Evolutionary conservation across 2,113 vertebrate genomes (phyloP).

Genomic region (Salvator merianae): DNA sequence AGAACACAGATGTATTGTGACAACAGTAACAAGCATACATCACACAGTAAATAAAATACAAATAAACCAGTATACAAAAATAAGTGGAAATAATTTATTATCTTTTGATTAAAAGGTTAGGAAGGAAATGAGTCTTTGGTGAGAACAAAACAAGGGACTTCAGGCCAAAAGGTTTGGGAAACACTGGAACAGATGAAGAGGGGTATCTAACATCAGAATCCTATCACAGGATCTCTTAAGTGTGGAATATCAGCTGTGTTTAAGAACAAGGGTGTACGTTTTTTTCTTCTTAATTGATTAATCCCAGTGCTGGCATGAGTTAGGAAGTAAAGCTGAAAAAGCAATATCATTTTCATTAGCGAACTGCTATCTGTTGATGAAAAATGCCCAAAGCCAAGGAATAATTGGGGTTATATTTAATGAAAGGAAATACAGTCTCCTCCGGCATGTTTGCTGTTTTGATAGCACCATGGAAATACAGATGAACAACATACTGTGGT

Average conservation of each 20-base stretch:
- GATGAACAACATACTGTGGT: conserved; percentile 22
- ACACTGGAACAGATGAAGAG: not conserved
- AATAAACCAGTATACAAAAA: no score
- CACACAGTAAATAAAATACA: no score
- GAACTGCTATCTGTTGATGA: conserved; percentile 39
- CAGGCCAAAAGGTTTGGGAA: no score
- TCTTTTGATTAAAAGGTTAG: no score
- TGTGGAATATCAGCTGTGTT: not conserved
- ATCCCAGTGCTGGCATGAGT: conserved; percentile 2
- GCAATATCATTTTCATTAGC: conserved; percentile 29
- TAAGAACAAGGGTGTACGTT: not conserved
- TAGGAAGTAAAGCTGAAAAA: conserved; percentile 38
- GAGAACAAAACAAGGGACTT: no score
- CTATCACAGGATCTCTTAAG: not conserved
- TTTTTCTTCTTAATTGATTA: conserved; percentile 1
- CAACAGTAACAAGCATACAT: not conserved
- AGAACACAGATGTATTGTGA: no score
- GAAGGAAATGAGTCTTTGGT: no score
- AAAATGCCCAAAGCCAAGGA: conserved; percentile 35
- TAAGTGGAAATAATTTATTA: no score
- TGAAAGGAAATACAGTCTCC: conserved; percentile 53
- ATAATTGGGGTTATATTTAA: conserved; percentile 46
- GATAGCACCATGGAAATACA: conserved; percentile 39
- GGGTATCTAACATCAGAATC: not conserved
- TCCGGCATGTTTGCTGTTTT: conserved; percentile 39